Evolutionary conservation across 2,888 invertebrate species (phyloP).

Genomic region (Dorcus hopei): DNA sequence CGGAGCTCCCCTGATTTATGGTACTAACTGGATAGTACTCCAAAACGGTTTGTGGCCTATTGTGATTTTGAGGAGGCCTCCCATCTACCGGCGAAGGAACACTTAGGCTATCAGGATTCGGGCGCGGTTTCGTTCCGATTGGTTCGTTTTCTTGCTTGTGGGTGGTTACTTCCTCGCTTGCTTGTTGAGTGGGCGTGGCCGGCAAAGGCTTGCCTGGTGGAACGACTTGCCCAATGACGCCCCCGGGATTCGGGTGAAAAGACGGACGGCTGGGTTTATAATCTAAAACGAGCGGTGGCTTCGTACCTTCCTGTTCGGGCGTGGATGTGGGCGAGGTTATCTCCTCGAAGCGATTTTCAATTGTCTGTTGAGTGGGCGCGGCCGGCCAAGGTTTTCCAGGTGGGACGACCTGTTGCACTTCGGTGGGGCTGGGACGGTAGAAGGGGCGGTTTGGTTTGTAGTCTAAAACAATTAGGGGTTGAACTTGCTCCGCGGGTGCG

Average conservation of each 20-base stretch:
- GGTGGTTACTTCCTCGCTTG: too few relatives aligned
- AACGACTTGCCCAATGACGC: conserved; percentile 11
- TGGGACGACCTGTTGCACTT: conserved; percentile 15
- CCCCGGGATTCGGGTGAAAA: conserved; percentile 15
- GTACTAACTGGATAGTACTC: too few relatives aligned
- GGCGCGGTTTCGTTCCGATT: too few relatives aligned
- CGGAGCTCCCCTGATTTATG: conserved; percentile 8
- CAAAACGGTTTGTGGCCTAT: too few relatives aligned
- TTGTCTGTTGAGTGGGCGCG: conserved; percentile 11
- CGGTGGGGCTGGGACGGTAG: conserved; percentile 11
- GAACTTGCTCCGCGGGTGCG: background rate
- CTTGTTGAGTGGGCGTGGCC: conserved; percentile 11
- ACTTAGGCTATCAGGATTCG: too few relatives aligned
- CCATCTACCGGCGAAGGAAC: too few relatives aligned
- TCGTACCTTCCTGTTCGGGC: background rate
- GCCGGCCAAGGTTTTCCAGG: conserved; percentile 26
- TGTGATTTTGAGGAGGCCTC: too few relatives aligned
- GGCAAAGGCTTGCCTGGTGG: conserved; percentile 25
- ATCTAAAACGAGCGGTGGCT: conserved; percentile 4
- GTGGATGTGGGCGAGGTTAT: background rate
- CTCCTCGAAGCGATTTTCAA: background rate
- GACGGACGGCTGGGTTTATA: conserved; percentile 10
- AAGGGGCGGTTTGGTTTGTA: conserved; percentile 20
- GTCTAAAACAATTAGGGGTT: conserved; percentile 15
- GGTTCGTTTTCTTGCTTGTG: too few relatives aligned